Base-by-base conservation (phyloP, 2,888 invertebrate species). In the Gastracanthus pulcherrimus region DNA sequence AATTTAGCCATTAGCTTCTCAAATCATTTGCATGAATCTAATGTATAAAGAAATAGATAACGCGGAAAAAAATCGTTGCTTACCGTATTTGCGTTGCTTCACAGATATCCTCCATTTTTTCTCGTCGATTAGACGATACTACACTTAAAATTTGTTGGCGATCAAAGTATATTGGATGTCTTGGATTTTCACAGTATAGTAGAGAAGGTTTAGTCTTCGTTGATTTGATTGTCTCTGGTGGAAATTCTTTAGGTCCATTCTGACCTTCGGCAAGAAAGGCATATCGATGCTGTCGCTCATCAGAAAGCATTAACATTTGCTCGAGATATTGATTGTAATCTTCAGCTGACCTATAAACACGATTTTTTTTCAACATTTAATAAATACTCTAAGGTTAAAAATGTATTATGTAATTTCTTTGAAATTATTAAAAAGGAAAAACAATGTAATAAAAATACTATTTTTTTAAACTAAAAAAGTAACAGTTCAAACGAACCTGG, bases 241-340 rank as follows among this genome's bases (percentile, higher is more conserved):
- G 91, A 85, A 86, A 91, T 75, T 88, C 87, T 84, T 88, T 89
- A 4, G 88, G 87, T 9, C 89, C 89, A 45, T 75, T 60, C 87
- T 87, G 77, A 69, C 89, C 88, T 38, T 89, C 88, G 0, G 84
- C 89, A 3, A 89, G 58, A 7, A 89, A 84, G 7, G 88, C 82
- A 64, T 83, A 86, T 16, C 91, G 88, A 74, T 86, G 87, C 13
- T 86, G 71, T 82, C 87, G 89, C 67, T 80, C 77, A 76, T 89
- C 85, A n/a, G 85, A 87, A n/a, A 90, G 78, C 87, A 91, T 87
- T 78, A 91, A 85, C 89, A 91, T 90, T 82, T 91, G 90, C 31
- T 90, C 88, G 11, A 89, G 86, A 83, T 87, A 86, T 62, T 87
- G 87, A 34, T 85, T 72, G 76, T 88, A 91, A 85, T 91, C 91